phyloP scores from a whole-genome alignment of 1,140 invertebrate species.

The Subanguina moxae region DNA sequence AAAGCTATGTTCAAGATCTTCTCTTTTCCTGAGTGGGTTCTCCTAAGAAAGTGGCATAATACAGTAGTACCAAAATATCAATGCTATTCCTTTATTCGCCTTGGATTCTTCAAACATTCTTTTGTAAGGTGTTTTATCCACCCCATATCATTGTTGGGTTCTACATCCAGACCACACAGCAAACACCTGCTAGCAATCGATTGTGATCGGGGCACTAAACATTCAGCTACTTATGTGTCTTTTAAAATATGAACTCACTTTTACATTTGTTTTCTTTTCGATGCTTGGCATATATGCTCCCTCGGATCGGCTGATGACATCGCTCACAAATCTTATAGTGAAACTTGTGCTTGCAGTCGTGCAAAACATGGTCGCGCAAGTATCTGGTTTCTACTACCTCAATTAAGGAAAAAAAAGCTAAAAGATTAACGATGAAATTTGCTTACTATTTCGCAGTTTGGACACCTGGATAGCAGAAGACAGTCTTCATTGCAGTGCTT shows the following conservation, averaged over 20 bases:
- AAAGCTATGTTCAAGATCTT: no score
- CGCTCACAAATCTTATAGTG: slow-evolving; percentile 7
- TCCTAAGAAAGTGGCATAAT: no score
- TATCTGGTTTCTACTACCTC: slow-evolving; percentile 7
- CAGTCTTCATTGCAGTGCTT: not conserved
- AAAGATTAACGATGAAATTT: not conserved
- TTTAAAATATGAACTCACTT: not conserved
- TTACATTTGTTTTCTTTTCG: slow-evolving; percentile 5
- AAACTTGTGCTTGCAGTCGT: slow-evolving; percentile 7
- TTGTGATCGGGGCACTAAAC: not conserved
- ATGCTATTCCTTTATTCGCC: not conserved
- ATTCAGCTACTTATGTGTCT: not conserved
- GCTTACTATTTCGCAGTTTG: not conserved
- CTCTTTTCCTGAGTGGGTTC: no score
- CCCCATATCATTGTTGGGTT: not conserved
- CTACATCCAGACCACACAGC: not conserved
- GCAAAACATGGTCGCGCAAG: slow-evolving; percentile 4
- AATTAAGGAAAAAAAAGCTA: not conserved
- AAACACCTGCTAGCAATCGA: not conserved
- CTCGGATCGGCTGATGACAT: slow-evolving; percentile 11
- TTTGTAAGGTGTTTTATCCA: not conserved
- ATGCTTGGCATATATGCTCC: not conserved
- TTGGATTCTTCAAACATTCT: not conserved
- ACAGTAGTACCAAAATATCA: no score
- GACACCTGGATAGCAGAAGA: slow-evolving; percentile 2